phyloP scores from a whole-genome alignment of 2,888 invertebrate species.

The Zelleria hepariella region DNA sequence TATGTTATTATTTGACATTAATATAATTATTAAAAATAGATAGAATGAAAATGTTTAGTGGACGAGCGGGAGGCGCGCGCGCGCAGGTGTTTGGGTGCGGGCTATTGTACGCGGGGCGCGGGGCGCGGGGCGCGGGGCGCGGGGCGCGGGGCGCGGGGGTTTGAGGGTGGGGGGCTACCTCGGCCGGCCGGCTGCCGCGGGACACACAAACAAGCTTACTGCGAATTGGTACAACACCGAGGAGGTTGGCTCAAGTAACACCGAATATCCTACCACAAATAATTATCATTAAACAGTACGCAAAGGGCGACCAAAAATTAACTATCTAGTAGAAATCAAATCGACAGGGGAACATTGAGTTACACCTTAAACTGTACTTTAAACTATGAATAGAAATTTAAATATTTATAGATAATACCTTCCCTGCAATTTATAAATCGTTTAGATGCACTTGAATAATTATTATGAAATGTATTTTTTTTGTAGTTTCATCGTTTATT shows the following conservation, averaged over 20 bases:
- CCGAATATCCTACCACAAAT: background rate
- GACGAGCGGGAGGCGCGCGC: slow-evolving; percentile 58
- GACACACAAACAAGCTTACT: slow-evolving; percentile 33
- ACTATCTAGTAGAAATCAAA: slow-evolving; percentile 7
- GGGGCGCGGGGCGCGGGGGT: slow-evolving; percentile 19
- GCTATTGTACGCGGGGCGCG: slow-evolving; percentile 27
- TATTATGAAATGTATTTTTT: slow-evolving; percentile 66
- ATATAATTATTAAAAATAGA: slow-evolving; percentile 72
- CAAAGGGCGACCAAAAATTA: slow-evolving; percentile 21
- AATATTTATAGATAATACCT: slow-evolving; percentile 33
- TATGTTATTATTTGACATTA: slow-evolving; percentile 71
- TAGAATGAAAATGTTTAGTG: slow-evolving; percentile 69
- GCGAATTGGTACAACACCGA: slow-evolving; percentile 14
- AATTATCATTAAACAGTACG: slow-evolving; percentile 19
- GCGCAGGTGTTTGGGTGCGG: slow-evolving; percentile 32
- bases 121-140: slow-evolving; percentile 26
- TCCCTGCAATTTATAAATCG: slow-evolving; percentile 61
- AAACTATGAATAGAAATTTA: slow-evolving; percentile 66
- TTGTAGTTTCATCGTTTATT: slow-evolving; percentile 64
- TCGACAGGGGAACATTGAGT: slow-evolving; percentile 34
- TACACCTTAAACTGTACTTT: slow-evolving; percentile 61
- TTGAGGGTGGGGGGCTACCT: too few species aligned
- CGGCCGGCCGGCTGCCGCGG: slow-evolving; percentile 37
- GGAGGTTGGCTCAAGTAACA: background rate
- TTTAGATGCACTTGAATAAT: slow-evolving; percentile 63